Evolutionary conservation across 2,113 vertebrate genomes (phyloP).

Genomic region (Leptocoma aspasia): DNA sequence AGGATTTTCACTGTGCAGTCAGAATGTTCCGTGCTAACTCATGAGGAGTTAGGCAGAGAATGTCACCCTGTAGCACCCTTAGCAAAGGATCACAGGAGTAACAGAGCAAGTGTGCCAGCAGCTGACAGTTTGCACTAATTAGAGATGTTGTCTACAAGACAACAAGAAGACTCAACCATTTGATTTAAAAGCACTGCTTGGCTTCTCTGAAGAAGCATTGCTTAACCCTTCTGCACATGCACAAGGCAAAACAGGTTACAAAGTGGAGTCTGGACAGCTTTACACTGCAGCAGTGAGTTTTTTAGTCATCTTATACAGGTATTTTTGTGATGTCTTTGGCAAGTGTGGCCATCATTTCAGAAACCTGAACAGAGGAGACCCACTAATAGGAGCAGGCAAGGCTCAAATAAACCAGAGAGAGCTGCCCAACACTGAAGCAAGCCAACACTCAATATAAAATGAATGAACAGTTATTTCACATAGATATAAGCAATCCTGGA

Average conservation of each 20-base stretch:
- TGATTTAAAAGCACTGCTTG: neutral
- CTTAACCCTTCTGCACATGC: neutral
- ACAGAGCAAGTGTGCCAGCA: neutral
- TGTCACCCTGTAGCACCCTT: neutral
- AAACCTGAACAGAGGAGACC: neutral
- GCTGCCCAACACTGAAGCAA: neutral
- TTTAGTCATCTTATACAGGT: neutral
- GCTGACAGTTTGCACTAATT: neutral
- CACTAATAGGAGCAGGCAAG: neutral
- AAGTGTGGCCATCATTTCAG: neutral
- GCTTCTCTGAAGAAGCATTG: neutral
- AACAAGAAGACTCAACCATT: neutral
- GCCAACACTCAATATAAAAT: neutral
- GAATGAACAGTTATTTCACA: neutral
- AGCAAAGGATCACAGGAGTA: neutral
- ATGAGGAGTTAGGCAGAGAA: neutral
- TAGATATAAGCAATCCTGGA: neutral
- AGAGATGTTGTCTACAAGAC: neutral
- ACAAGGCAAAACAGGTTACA: neutral
- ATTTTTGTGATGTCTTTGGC: neutral
- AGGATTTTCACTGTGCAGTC: neutral
- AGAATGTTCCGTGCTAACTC: neutral
- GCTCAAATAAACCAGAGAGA: neutral
- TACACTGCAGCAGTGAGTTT: neutral
- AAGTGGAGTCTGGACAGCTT: neutral